Base-by-base conservation (phyloP, 2,888 invertebrate species). In the Euzetes globulus region DNA sequence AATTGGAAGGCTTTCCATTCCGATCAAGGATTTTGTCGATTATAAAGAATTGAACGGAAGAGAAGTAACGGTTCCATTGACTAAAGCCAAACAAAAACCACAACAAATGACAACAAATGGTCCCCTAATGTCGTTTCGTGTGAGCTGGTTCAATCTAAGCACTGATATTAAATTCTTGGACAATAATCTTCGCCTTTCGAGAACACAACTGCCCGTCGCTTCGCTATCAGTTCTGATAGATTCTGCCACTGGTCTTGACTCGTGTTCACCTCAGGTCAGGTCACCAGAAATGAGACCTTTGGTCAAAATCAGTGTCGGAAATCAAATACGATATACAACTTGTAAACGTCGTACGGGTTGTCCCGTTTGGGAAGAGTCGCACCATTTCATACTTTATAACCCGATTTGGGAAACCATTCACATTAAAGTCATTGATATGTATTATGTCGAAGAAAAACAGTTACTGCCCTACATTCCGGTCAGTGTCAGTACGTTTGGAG, bases 381-480 rank as follows among this genome's bases (percentile, higher is more conserved):
- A 11, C 29, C 27, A 72, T 29, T 72, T 72, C 50, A 27, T 72
- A 7, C 27, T 72, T 15, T 52, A 50, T 52, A 72, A 72, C 25
- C 72, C 72, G 3, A 50, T 47, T 22, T 27, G 15, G 27, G 72
- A 72, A 25, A 52, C 19, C 27, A 33, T 72, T 6, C 27, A 17
- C 11, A 29, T 72, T 9, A 22, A 72, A 25, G 72, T 72, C 22
- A 55, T 72, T 27, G 72, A 72, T 25, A 55, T 72, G 72, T 72
- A 72, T 72, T 72, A 19, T 9, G 72, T 72, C 27, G 37, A 50
- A 52, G 72, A 72, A 27, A 72, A 52, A 50, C 72, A 52, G 27
- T 52, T 72, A 15, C 55, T 52, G 17, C 37, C 52, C 22, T 72
- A 52, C 17, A 33, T 47, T 52, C 47, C 72, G 7, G 17, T 50